Conservation (phyloP, 2,797 vertebrate species). For the Xenentodon cancila region DNA sequence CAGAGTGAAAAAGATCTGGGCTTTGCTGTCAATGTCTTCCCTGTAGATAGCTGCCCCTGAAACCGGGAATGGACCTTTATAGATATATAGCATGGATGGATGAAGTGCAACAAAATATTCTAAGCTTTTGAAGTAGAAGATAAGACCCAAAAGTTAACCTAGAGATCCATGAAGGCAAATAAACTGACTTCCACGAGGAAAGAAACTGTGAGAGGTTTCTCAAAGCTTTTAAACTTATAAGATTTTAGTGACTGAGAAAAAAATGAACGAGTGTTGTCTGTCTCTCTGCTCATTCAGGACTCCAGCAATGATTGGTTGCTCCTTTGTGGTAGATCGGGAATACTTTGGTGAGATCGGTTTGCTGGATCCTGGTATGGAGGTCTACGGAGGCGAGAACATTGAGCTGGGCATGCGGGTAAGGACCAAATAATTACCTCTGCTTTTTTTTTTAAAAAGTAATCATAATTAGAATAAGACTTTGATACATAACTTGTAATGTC, state of each 20-base stretch:
- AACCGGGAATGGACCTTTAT: no score
- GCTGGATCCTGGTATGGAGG: conserved; percentile 97
- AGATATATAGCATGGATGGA: no score
- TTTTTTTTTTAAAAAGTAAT: no score
- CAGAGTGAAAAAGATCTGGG: no score
- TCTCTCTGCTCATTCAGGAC: conserved; percentile 82
- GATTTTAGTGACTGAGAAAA: neutral
- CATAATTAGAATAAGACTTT: conserved; percentile 6
- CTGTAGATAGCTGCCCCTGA: no score
- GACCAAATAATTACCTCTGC: conserved; percentile 31
- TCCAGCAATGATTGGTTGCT: conserved; percentile 98
- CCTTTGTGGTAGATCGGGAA: conserved; percentile 94
- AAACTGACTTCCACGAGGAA: neutral
- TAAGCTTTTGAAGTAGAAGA: neutral
- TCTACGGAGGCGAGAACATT: conserved; percentile 97
- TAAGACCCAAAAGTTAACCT: no score
- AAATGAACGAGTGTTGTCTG: neutral
- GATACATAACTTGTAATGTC: conserved; percentile 16
- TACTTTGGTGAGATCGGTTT: conserved; percentile 97
- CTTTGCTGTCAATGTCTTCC: no score
- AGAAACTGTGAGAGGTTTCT: neutral
- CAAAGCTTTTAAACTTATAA: neutral
- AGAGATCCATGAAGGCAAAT: neutral
- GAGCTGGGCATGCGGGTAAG: conserved; percentile 98
- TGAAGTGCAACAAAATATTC: neutral